phyloP scores from a whole-genome alignment of 2,797 vertebrate species.

The Halcyon badia region DNA sequence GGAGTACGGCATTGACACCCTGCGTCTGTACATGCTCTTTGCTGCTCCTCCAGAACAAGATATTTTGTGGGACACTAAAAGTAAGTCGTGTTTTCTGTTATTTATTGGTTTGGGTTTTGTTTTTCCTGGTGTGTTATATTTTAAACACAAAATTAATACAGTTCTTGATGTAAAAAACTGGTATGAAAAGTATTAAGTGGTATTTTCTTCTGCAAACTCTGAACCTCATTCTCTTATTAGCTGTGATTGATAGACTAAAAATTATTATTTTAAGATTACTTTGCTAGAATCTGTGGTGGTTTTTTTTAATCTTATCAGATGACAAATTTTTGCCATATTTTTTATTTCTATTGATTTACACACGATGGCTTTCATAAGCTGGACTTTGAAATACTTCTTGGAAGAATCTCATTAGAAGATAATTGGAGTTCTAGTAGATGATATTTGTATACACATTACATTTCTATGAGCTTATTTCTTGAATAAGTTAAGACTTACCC shows the following conservation, averaged over 20 bases:
- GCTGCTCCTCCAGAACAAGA: constrained; percentile 95
- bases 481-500: background rate
- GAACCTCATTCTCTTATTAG: background rate
- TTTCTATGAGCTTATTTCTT: constrained; percentile 16
- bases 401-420: background rate
- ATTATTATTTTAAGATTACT: background rate
- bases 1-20: constrained; percentile 91
- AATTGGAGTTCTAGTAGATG: background rate
- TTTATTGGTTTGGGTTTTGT: background rate
- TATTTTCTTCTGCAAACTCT: background rate
- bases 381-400: background rate
- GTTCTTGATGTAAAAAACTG: background rate
- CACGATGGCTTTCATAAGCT: background rate
- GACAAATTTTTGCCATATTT: background rate
- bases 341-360: background rate
- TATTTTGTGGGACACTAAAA: constrained; percentile 94
- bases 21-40: constrained; percentile 93
- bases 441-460: background rate
- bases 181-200: background rate
- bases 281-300: background rate
- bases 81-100: constrained; percentile 79
- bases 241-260: background rate
- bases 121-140: background rate
- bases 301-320: background rate
- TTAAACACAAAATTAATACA: background rate